phyloP scores from a whole-genome alignment of 2,888 invertebrate genomes.

The Leucania comma region DNA sequence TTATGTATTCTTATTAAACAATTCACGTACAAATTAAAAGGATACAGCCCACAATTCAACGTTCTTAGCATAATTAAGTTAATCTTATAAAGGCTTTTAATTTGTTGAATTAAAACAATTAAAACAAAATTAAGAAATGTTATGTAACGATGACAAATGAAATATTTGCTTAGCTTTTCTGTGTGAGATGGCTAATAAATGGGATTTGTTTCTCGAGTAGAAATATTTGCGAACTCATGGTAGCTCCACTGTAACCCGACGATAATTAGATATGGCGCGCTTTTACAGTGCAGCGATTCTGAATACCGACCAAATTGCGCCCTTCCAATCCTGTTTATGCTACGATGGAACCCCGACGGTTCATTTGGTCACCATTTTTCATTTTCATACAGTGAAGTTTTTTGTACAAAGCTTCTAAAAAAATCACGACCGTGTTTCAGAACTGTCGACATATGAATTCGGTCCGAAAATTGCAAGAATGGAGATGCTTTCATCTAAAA shows the following conservation, averaged over 20 bases:
- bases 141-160: slow-evolving; percentile 22
- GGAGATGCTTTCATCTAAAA: slow-evolving; percentile 29
- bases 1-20: slow-evolving; percentile 36
- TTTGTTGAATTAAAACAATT: slow-evolving; percentile 15
- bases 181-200: slow-evolving; percentile 66
- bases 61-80: slow-evolving; percentile 29
- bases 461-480: slow-evolving; percentile 31
- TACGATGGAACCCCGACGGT: slow-evolving; percentile 80
- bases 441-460: slow-evolving; percentile 36
- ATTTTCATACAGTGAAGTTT: slow-evolving; percentile 63
- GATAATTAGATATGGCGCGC: slow-evolving; percentile 90
- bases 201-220: slow-evolving; percentile 68
- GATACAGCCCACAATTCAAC: slow-evolving; percentile 28
- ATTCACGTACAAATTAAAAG: slow-evolving; percentile 37
- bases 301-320: slow-evolving; percentile 89
- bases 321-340: slow-evolving; percentile 88
- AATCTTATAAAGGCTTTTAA: slow-evolving; percentile 37
- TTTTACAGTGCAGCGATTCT: slow-evolving; percentile 88
- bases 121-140: slow-evolving; percentile 20
- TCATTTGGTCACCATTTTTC: slow-evolving; percentile 76
- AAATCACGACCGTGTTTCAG: slow-evolving; percentile 41
- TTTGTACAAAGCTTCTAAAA: slow-evolving; percentile 53
- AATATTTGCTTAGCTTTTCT: slow-evolving; percentile 47
- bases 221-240: slow-evolving; percentile 76
- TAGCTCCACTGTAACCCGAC: slow-evolving; percentile 81